These are phyloP conservation scores for Pomacea canaliculata DNA, from an alignment of 2,888 invertebrate species.

Conservation along the genomic window DNA sequence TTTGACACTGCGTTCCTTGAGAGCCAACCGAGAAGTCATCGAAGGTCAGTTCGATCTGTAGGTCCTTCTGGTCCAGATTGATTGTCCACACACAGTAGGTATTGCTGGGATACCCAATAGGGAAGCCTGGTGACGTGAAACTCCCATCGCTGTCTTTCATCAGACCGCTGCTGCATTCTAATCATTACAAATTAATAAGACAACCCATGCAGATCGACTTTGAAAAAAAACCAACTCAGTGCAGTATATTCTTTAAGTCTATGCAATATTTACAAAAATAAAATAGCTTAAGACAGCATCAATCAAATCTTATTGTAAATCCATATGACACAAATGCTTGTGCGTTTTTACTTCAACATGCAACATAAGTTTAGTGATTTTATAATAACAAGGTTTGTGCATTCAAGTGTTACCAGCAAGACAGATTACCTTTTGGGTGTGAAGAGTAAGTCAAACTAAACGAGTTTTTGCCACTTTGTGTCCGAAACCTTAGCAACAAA, in stretches of 20 bases:
- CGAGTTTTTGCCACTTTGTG: not conserved
- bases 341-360: too few relatives aligned
- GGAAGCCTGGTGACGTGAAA: conserved; percentile 2
- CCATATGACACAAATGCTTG: too few relatives aligned
- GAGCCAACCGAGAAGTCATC: not conserved
- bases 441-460: not conserved
- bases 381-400: too few relatives aligned
- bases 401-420: too few relatives aligned
- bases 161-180: not conserved
- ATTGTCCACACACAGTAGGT: conserved; percentile 10
- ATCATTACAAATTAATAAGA: not conserved
- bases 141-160: not conserved
- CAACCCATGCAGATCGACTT: too few relatives aligned
- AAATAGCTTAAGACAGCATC: too few relatives aligned
- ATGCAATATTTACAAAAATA: too few relatives aligned
- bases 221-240: too few relatives aligned
- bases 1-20: not conserved
- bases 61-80: not conserved
- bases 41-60: not conserved
- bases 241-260: too few relatives aligned
- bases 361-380: too few relatives aligned
- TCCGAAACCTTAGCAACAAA: not conserved
- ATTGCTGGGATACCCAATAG: not conserved
- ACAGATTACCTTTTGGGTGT: not conserved
- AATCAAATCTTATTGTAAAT: too few relatives aligned